Conservation (phyloP, 2,888 invertebrate genomes). For the Apodemia zela region DNA sequence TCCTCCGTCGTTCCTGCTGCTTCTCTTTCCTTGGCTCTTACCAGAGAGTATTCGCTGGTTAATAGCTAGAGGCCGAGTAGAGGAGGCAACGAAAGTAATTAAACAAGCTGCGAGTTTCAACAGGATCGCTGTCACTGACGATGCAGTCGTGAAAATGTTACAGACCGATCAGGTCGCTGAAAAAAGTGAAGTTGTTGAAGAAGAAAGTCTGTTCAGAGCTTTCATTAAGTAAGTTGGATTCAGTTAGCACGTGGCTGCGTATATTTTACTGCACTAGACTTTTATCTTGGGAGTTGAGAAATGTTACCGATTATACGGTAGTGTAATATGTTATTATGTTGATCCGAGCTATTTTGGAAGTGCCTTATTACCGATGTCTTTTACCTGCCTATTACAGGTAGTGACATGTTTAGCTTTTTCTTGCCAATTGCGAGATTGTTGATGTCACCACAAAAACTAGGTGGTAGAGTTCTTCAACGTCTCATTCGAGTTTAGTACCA, state of each 20-base stretch:
- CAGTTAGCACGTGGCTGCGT: no score
- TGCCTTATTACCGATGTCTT: no score
- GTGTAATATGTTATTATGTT: no score
- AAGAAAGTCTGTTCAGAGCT: conserved; percentile 58
- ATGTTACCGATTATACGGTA: no score
- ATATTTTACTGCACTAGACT: no score
- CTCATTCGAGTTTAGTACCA: no score
- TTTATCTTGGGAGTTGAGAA: no score
- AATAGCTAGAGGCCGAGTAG: conserved; percentile 81
- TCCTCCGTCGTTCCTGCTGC: conserved; percentile 83
- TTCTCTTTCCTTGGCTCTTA: conserved; percentile 85
- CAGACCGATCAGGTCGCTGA: conserved; percentile 45
- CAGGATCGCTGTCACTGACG: conserved; percentile 65
- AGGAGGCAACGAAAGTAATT: conserved; percentile 82
- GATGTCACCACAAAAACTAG: no score
- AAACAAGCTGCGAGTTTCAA: conserved; percentile 82
- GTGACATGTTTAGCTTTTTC: no score
- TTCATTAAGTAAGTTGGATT: conserved; percentile 51
- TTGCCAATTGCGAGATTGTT: no score
- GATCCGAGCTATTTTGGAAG: no score
- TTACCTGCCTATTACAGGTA: no score
- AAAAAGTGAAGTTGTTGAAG: conserved; percentile 43
- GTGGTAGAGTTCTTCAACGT: neutral
- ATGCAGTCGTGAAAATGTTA: conserved; percentile 65
- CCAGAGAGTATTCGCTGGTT: conserved; percentile 91